A percentile compares a stretch with the other conserved stretches of the same genome.
These are phyloP conservation scores for Zootoca vivipara DNA, from an alignment of 2,113 vertebrate genomes.

Conservation along the genomic window DNA sequence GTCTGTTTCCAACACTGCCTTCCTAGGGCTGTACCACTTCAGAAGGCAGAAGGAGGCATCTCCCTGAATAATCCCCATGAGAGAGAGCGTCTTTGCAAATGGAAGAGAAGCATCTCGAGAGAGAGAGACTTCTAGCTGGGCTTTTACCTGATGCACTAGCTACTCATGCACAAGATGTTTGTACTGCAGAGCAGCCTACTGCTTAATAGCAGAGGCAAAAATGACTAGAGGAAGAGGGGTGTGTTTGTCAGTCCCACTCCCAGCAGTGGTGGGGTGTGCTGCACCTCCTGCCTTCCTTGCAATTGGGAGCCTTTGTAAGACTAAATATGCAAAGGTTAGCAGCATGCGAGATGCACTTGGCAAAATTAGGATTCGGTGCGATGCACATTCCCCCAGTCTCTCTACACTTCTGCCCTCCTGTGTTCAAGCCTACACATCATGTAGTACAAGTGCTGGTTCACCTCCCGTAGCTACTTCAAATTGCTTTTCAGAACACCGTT, in stretches of 20 bases:
- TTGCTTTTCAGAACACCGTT: not conserved
- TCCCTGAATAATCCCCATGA: not conserved
- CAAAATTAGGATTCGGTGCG: too few relatives aligned
- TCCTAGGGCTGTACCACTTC: not conserved
- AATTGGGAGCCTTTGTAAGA: too few relatives aligned
- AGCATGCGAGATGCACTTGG: too few relatives aligned
- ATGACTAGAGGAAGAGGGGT: too few relatives aligned
- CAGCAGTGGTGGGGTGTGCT: too few relatives aligned
- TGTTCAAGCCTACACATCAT: not conserved
- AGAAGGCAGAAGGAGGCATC: not conserved
- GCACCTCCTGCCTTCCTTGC: too few relatives aligned
- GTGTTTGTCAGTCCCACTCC: too few relatives aligned
- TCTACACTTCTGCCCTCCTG: too few relatives aligned
- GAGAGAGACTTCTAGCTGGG: not conserved
- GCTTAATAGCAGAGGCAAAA: not conserved
- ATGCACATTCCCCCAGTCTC: too few relatives aligned
- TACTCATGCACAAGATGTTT: not conserved
- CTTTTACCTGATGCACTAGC: not conserved
- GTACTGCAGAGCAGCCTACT: not conserved
- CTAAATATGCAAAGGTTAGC: too few relatives aligned
- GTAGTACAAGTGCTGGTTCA: not conserved
- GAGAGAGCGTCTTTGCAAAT: not conserved
- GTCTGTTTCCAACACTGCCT: not conserved
- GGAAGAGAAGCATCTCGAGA: not conserved
- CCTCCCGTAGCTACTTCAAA: not conserved